Evolutionary conservation across 2,888 invertebrate species (phyloP).

Genomic region (Cremastobaeus sp.): DNA sequence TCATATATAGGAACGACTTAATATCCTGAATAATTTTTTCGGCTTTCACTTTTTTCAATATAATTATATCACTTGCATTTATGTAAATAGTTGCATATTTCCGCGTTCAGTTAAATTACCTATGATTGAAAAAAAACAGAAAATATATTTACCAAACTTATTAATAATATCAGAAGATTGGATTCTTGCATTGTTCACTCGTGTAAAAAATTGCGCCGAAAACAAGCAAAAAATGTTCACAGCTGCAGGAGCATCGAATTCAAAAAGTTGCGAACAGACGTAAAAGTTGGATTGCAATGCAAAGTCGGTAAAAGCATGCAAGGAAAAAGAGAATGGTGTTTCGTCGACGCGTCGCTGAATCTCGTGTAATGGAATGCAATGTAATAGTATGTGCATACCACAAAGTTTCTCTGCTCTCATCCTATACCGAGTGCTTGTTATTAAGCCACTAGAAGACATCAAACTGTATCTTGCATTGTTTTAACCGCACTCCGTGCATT

Average conservation of each 20-base stretch:
- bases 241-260: constrained; percentile 23
- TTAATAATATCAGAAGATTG: too few species aligned
- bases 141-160: too few species aligned
- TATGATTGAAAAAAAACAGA: too few species aligned
- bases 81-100: too few species aligned
- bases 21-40: too few species aligned
- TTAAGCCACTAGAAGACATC: constrained; percentile 50
- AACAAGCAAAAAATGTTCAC: neutral
- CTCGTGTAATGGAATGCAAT: constrained; percentile 58
- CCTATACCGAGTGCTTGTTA: constrained; percentile 49
- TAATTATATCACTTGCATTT: too few species aligned
- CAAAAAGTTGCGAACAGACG: constrained; percentile 22
- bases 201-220: too few species aligned
- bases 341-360: constrained; percentile 51
- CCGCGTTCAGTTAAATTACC: too few species aligned
- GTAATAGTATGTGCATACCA: constrained; percentile 57
- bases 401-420: constrained; percentile 57
- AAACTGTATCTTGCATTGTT: constrained; percentile 27
- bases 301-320: constrained; percentile 48
- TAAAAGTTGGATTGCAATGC: constrained; percentile 49
- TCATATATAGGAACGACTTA: too few species aligned
- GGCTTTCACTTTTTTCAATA: too few species aligned
- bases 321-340: constrained; percentile 53
- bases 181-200: too few species aligned
- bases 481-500: constrained; percentile 11